Base-by-base conservation (phyloP, 2,113 vertebrate species). In the Lepus americanus region DNA sequence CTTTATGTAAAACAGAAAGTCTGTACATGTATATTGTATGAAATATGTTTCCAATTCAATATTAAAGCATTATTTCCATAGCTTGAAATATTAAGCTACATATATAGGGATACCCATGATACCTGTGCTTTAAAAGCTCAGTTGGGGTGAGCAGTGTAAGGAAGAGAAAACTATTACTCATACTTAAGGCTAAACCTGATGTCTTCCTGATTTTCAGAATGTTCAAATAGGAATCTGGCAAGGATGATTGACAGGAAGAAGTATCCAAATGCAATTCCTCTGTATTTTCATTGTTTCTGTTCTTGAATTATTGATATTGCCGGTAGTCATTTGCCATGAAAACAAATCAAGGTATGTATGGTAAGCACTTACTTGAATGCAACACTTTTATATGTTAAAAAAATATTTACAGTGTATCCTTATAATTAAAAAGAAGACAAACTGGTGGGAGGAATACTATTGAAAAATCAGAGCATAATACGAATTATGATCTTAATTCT, bases 241-340 rank as follows among this genome's bases (percentile, higher is more conserved):
- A 96, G 96, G 92, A 97, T 98, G 97, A 98, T 94, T 98, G 98
- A 97, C 97, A 98, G 97, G 95, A 96, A 96, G 94, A 97, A 97
- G 94, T 97, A 97, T 86, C 97, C 92, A 98, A 97, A 97, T 96
- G 95, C 76, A 98, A 96, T 98, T 97, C 96, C 85, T 98, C 95
- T 97, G 53, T 97, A 98, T 98, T 98, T 98, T 97, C 94, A 97
- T 97, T 98, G 97, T 97, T 98, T 98, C 95, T 98, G n/a, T 95
- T 97, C 96, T 97, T 98, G 98, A 98, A 98, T 98, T 98, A 98
- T 98, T 98, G 97, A 98, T 98, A 97, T 98, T 96, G 97, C 98
- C 97, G 96, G 97, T 95, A 98, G 98, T 98, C 97, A 97, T 98
- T 98, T 98, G 95, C 97, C 98, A 98, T 97, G 97, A 98, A 98